Base-by-base conservation (phyloP, 1,140 invertebrate genomes). In the Formica exsecta region DNA sequence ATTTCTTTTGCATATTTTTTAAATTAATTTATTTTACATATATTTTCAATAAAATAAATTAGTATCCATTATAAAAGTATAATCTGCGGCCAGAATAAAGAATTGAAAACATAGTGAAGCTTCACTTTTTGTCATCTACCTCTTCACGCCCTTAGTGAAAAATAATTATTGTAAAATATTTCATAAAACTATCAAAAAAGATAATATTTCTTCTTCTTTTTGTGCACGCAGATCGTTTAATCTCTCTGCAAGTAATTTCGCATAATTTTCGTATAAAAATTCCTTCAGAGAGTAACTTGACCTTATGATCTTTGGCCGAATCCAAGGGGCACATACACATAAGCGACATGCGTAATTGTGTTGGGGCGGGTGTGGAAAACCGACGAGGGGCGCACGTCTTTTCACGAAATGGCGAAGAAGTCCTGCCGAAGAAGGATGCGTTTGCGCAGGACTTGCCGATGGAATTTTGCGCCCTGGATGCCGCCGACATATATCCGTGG, bases 381-480 rank as follows among this genome's bases (percentile, higher is more conserved):
- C 54, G 19, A 61, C 29, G 61, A 32, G 32, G 48, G 19, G 44
- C 44, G 71, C 62, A 61, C 59, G 57, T 88, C 71, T 66, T 86
- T 86, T 86, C 76, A 62, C 80, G 66, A 77, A 83, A 77, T 54
- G 38, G 41, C 77, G 61, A 87, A 65, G 71, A 89, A 79, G 85
- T 89, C 81, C 77, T 65, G 38, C 54, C 19, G 61, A 48, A 80
- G 74, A 79, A 89, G 85, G 79, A 87, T 74, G 90, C 90, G 87
- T 84, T 88, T 91, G 90, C 90, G 90, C 90, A 91, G 80, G 75
- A 91, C 74, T 73, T 61, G n/a, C 64, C 71, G 38, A 86, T 54
- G 84, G 81, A 86, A 86, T 86, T 86, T 89, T 76, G 73, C 80
- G 64, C 36, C 71, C 80, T 75, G 66, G 74, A 86, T 61, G 57